A percentile compares a stretch with the other conserved stretches of the same genome.
Evolutionary conservation across 2,888 invertebrate genomes (phyloP).

Genomic region (Dysmachus trigonus): DNA sequence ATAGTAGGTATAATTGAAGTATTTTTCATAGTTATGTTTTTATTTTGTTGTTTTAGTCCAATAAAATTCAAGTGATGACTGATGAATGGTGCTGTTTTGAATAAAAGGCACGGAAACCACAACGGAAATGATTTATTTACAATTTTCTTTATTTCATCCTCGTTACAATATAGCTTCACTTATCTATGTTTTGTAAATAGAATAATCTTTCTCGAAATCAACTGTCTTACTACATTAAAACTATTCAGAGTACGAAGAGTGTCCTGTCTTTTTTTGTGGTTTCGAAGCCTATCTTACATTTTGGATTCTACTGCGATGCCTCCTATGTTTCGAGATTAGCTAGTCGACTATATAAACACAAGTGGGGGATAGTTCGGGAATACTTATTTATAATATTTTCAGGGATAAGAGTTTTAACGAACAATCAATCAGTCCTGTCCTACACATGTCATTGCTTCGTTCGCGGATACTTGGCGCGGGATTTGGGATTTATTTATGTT

Average conservation of each 20-base stretch:
- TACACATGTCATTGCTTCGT: background rate
- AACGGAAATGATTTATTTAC: constrained; percentile 36
- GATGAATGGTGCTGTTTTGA: background rate
- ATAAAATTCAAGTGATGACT: too few species aligned
- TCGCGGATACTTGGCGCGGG: background rate
- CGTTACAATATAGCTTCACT: constrained; percentile 30
- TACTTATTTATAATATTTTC: background rate
- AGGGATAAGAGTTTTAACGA: background rate
- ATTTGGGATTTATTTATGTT: background rate
- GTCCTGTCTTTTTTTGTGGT: constrained; percentile 1
- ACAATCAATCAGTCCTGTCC: background rate
- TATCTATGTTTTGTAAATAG: constrained; percentile 7
- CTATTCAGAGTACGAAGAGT: constrained; percentile 21
- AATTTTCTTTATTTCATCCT: constrained; percentile 14
- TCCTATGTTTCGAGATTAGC: background rate
- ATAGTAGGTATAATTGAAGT: too few species aligned
- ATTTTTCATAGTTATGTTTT: too few species aligned
- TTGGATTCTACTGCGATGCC: background rate
- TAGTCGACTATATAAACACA: background rate
- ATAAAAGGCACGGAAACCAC: constrained; percentile 29
- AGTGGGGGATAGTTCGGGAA: background rate
- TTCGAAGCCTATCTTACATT: background rate
- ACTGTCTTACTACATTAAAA: constrained; percentile 26
- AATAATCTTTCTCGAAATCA: constrained; percentile 34
- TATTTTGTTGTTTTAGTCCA: too few species aligned